Percentiles rank a stretch among this genome's conserved stretches.
Evolutionary conservation across 2,797 vertebrate species (phyloP).

Genomic region (Enteromius fasciolatus): DNA sequence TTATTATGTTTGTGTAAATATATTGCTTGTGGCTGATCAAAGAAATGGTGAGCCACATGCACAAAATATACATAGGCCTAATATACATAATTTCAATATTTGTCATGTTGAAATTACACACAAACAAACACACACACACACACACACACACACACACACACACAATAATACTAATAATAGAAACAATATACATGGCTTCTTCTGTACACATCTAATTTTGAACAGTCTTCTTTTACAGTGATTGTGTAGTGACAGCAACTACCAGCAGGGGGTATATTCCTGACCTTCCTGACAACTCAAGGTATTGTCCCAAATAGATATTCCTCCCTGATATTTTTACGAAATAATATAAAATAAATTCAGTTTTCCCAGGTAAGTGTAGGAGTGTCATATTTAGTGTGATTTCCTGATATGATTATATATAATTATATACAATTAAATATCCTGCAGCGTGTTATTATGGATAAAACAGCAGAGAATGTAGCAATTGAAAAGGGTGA

Average conservation of each 20-base stretch:
- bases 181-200: no score
- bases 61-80: not conserved
- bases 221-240: not conserved
- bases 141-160: no score
- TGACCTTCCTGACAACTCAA: not conserved
- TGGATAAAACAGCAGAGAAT: not conserved
- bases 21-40: not conserved
- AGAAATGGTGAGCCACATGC: not conserved
- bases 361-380: not conserved
- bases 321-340: not conserved
- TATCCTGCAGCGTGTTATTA: not conserved
- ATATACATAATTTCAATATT: no score
- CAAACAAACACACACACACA: no score
- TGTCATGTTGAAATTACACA: not conserved
- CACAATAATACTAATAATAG: not conserved
- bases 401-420: not conserved
- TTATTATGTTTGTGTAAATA: not conserved
- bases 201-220: not conserved
- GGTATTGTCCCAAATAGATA: not conserved
- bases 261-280: not conserved
- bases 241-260: not conserved
- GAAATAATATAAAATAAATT: not conserved
- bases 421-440: not conserved
- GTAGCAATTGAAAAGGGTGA: not conserved
- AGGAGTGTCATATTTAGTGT: not conserved